phyloP scores from a whole-genome alignment of 2,797 vertebrate species.

The Remorina albescens region DNA sequence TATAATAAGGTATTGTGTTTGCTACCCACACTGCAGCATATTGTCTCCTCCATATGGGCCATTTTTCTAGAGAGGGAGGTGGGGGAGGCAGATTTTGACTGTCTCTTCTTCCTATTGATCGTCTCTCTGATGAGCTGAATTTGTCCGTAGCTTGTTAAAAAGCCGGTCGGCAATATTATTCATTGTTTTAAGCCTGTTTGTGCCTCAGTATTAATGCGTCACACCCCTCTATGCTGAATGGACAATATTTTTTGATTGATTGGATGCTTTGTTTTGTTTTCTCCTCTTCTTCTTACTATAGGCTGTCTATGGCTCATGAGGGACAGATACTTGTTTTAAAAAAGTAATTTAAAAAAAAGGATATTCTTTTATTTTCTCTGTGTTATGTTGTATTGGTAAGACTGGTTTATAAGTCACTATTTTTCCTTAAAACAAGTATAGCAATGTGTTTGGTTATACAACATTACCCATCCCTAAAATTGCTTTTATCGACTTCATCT shows the following conservation, averaged over 20 bases:
- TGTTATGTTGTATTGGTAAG: neutral
- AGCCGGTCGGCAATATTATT: conserved; percentile 37
- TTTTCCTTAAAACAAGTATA: neutral
- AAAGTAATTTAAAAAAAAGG: neutral
- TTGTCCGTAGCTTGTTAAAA: conserved; percentile 59
- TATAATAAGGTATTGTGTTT: conserved; percentile 56
- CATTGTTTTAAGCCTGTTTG: conserved; percentile 43
- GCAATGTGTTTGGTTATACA: neutral
- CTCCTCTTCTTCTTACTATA: conserved; percentile 1
- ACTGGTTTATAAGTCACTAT: neutral
- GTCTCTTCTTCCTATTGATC: conserved; percentile 63
- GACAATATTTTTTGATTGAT: conserved; percentile 46
- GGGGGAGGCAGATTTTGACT: conserved; percentile 52
- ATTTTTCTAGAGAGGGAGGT: conserved; percentile 45
- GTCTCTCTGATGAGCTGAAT: conserved; percentile 45
- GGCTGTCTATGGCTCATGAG: neutral
- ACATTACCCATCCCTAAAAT: neutral
- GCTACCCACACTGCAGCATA: conserved; percentile 16
- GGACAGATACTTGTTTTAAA: neutral
- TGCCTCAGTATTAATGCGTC: conserved; percentile 47
- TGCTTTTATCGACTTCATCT: conserved; percentile 7
- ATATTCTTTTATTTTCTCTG: too few species aligned
- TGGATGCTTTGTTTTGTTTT: conserved; percentile 23
- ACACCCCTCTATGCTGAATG: conserved; percentile 35
- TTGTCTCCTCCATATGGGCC: conserved; percentile 35